A percentile compares a stretch with the other conserved stretches of the same genome.
phyloP scores from a whole-genome alignment of 2,113 vertebrate genomes.

The Psilopsiagon aurifrons region DNA sequence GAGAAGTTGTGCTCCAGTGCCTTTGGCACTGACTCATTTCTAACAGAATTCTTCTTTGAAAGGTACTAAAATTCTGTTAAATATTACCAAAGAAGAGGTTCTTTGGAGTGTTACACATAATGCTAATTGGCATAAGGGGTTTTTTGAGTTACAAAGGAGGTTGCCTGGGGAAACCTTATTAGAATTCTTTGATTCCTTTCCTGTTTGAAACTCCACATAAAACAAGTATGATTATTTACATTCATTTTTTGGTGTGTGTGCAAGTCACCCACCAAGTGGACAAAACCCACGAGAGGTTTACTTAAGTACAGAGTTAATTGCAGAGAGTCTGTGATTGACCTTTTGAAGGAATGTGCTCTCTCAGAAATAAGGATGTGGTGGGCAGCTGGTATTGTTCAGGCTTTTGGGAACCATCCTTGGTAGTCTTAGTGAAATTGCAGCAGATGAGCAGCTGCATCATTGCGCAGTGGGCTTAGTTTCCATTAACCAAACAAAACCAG shows the following conservation, averaged over 20 bases:
- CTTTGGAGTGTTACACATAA: not conserved
- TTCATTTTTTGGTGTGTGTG: not conserved
- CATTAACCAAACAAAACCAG: not conserved
- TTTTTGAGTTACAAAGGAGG: not conserved
- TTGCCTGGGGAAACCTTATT: not conserved
- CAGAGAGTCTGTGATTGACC: accelerated
- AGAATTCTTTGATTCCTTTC: not conserved
- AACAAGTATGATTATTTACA: not conserved
- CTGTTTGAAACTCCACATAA: not conserved
- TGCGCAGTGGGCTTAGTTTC: accelerated
- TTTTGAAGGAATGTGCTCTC: not conserved
- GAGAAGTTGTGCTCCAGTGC: not conserved
- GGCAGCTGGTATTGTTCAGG: not conserved
- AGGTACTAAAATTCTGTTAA: not conserved
- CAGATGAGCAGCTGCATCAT: not conserved
- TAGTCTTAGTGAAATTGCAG: not conserved
- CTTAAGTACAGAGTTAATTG: not conserved
- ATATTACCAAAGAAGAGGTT: not conserved
- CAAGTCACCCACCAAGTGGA: not conserved
- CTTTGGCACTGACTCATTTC: not conserved
- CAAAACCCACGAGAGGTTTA: not conserved
- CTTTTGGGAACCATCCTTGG: not conserved
- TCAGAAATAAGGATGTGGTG: not conserved
- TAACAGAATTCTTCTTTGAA: not conserved
- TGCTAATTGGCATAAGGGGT: not conserved